Evolutionary conservation across 2,888 invertebrate species (phyloP), one percentile per base, ranked within the genome.

Genomic region (Rhyacophila evoluta): DNA sequence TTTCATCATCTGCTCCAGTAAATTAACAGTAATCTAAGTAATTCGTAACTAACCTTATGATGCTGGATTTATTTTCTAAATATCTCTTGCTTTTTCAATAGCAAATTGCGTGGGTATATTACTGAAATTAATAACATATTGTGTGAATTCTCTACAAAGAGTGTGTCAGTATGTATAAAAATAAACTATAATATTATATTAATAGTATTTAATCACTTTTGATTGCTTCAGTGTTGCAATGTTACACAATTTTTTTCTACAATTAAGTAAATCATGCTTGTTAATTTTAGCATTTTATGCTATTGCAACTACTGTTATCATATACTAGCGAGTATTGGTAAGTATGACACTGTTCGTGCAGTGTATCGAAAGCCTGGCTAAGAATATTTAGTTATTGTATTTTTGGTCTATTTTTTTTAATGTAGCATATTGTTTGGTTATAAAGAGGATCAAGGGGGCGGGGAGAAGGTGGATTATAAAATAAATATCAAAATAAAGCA

Each of bases 401-500:
- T 33, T 33, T 33, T 33, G 6, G 29, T 33, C 6, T 15, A 41
- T 41, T 15, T 41, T 15, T 15, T 1, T 10, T 55, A 55, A 55
- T 55, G 55, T 19, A 55, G 25, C 55, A 8, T 55, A 19, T 28
- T 1, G 28, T 69, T 69, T 29, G 15, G 19, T 15, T 33, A 15
- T 69, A 12, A 33, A 29, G 10, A 28, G 33, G 69, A 69, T 6
- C 12, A n/a, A 69, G 6, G 38, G 75, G 39, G 15, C 12, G 38
- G 69, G 75, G 36, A 37, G 33, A 36, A 41, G 70, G 70, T 27
- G 29, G 39, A 39, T 36, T 39, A 73, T 41, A 72, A 41, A 70
- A 78, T 70, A 41, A 79, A 79, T 36, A 74, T 67, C 36, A 71
- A 74, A 73, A 75, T 73, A 75, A 74, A 79, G 78, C 76, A 75